Conservation (phyloP, 2,113 vertebrate species). For the Sarotherodon lohbergeri region DNA sequence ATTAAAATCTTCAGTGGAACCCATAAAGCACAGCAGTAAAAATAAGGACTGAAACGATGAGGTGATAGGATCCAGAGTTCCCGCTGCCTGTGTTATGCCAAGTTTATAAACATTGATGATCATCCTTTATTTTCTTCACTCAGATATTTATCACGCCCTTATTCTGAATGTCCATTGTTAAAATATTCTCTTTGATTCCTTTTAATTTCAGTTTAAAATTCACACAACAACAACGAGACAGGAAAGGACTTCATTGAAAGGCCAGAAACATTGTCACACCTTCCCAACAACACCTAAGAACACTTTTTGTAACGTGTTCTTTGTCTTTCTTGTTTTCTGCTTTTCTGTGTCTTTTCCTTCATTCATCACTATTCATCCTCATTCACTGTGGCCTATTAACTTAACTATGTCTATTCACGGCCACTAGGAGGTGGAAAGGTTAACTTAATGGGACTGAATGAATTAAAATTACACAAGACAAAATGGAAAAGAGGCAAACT, state of each 20-base stretch:
- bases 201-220: background rate
- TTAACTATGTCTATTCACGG: background rate
- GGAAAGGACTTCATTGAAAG: background rate
- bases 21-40: background rate
- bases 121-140: background rate
- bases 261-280: background rate
- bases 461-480: background rate
- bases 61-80: too few relatives aligned
- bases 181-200: background rate
- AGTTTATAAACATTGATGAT: background rate
- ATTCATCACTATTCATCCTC: background rate
- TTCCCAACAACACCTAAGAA: too few relatives aligned
- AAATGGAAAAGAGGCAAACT: background rate
- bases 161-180: background rate
- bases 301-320: background rate
- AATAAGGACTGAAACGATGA: background rate
- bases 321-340: background rate
- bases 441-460: background rate
- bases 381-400: background rate
- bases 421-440: background rate
- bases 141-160: background rate
- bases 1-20: background rate
- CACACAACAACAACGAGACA: background rate
- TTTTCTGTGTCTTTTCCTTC: background rate
- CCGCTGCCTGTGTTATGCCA: too few relatives aligned